Evolutionary conservation across 2,113 vertebrate species (phyloP), one percentile per base, ranked within the genome.

Genomic region (Gobiocypris rarus): DNA sequence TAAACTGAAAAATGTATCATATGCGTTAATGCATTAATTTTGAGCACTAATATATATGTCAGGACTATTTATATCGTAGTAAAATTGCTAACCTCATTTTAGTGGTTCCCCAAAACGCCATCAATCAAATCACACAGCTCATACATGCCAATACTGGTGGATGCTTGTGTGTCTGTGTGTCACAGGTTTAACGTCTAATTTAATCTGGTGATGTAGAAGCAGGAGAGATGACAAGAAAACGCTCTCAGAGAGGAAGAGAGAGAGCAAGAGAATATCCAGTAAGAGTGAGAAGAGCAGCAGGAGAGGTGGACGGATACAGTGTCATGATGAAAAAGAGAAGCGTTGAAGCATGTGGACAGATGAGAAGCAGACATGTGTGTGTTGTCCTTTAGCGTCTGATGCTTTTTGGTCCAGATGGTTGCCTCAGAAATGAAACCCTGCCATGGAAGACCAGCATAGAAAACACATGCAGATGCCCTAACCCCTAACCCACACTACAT

Each of bases 161-260:
- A 38, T 13, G 54, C 31, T 11, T 79, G 70, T 81, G 50, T 81
- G 50, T 80, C 34, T 82, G 59, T 86, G 31, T 85, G 71, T 84
- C 82, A 75, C 41, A 24, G 56, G 24, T 67, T 65, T 80, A 45
- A 43, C 3, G 0, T 67, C 43, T 50, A 80, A 80, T 80, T 67
- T 61, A 81, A 85, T 85, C 70, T 75, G 69, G 43, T 67, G 81
- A 86, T 93, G 89, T 89, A 86, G 38, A 9, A 67, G 69, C 74
- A 85, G 81, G 81, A 83, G 22, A 17, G 45, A 59, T 52, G 28
- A 80, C 56, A 59, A 56, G 73, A 52, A 74, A 81, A 24, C 17
- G 11, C 10, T 24, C 6, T 54, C 1, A 52, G 1, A 54, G 76
- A 75, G 54, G 59, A 45, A 19, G 9, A 8, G 38, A 41, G 24